These are phyloP conservation scores for Ichneumoninae sp. DNA, from an alignment of 2,888 invertebrate genomes.

Conservation along the genomic window DNA sequence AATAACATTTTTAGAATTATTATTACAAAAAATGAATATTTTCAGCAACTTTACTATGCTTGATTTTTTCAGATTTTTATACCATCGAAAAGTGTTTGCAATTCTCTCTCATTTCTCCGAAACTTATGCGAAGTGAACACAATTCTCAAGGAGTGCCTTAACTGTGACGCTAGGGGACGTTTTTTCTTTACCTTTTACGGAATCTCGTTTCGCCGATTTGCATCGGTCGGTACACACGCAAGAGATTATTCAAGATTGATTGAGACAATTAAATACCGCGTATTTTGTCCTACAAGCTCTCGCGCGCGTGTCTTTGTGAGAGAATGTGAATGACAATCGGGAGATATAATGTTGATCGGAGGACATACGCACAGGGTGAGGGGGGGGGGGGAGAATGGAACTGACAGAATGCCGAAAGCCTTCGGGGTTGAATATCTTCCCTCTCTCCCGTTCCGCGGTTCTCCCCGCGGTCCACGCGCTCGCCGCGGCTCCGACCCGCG, in stretches of 20 bases:
- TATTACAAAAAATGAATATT: too few relatives aligned
- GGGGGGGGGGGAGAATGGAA: slow-evolving; percentile 3
- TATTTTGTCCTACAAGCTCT: not conserved
- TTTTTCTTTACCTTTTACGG: slow-evolving; percentile 38
- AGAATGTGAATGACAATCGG: slow-evolving; percentile 49
- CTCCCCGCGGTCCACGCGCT: slow-evolving; percentile 23
- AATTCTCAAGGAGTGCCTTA: too few relatives aligned
- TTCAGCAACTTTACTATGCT: too few relatives aligned
- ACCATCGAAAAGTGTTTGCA: too few relatives aligned
- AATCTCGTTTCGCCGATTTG: slow-evolving; percentile 41
- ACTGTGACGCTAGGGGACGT: not conserved
- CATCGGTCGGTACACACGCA: slow-evolving; percentile 13
- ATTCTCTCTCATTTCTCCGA: too few relatives aligned
- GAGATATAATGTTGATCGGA: slow-evolving; percentile 20
- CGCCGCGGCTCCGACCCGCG: slow-evolving; percentile 57
- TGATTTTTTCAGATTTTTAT: too few relatives aligned
- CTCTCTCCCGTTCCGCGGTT: slow-evolving; percentile 16
- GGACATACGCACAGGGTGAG: not conserved
- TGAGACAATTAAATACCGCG: slow-evolving; percentile 38
- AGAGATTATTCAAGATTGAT: slow-evolving; percentile 51
- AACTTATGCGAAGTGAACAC: too few relatives aligned
- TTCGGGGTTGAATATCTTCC: slow-evolving; percentile 45
- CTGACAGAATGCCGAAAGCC: slow-evolving; percentile 42
- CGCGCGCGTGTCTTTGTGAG: not conserved
- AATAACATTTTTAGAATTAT: too few relatives aligned